These are phyloP conservation scores for Meles meles DNA, from an alignment of 2,113 vertebrate species.

Conservation along the genomic window DNA sequence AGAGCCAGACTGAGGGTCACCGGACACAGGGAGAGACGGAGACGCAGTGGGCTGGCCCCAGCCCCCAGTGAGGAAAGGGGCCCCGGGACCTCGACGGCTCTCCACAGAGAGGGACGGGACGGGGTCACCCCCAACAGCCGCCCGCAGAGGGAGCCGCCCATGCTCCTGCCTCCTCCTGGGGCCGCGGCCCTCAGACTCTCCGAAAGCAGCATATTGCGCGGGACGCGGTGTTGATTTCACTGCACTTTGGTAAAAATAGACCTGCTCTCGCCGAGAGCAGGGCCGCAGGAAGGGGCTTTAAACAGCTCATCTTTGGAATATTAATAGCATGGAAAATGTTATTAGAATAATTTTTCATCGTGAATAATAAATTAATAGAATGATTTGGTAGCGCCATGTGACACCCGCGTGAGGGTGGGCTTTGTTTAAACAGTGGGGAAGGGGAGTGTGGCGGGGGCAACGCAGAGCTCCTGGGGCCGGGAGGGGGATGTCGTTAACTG, in stretches of 20 bases:
- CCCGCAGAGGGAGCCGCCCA: not conserved
- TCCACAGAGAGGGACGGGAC: not conserved
- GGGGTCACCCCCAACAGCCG: not conserved
- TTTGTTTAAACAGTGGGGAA: slow-evolving; percentile 58
- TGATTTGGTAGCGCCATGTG: slow-evolving; percentile 55
- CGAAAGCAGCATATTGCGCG: slow-evolving; percentile 58
- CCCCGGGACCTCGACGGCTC: not conserved
- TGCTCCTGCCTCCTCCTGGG: not conserved
- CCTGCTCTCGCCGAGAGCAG: slow-evolving; percentile 61
- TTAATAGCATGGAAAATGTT: slow-evolving; percentile 77
- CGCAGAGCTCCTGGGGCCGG: not conserved
- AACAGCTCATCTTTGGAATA: slow-evolving; percentile 72
- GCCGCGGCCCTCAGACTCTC: not conserved
- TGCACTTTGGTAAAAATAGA: slow-evolving; percentile 73
- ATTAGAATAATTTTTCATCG: slow-evolving; percentile 81
- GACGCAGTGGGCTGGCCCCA: not conserved
- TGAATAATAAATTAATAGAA: slow-evolving; percentile 81
- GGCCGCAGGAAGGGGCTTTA: slow-evolving; percentile 74
- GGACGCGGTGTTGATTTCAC: slow-evolving; percentile 72
- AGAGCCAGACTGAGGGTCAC: not conserved
- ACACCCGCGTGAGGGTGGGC: slow-evolving; percentile 56
- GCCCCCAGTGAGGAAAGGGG: not conserved
- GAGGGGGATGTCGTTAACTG: not conserved
- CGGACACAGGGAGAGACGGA: not conserved
- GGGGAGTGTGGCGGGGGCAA: not conserved